Evolutionary conservation across 2,113 vertebrate genomes (phyloP).

Genomic region (Centropus unirufus): DNA sequence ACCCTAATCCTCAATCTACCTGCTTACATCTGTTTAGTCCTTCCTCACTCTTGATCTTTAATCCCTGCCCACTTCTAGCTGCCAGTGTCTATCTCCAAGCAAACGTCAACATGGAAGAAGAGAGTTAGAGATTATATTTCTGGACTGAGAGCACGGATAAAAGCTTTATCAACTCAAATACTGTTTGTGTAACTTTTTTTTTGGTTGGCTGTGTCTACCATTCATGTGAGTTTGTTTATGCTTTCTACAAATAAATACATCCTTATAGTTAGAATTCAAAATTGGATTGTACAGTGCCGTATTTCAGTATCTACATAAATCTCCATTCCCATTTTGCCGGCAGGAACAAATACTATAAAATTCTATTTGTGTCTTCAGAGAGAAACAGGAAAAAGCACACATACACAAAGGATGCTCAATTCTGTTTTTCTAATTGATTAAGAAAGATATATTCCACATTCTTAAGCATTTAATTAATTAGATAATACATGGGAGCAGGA

Average conservation of each 20-base stretch:
- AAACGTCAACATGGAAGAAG: neutral
- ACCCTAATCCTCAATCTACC: constrained; percentile 28
- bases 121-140: neutral
- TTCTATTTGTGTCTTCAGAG: neutral
- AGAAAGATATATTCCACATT: neutral
- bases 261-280: neutral
- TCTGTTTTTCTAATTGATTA: neutral
- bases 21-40: neutral
- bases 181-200: neutral
- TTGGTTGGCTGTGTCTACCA: neutral
- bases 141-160: neutral
- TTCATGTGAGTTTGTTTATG: neutral
- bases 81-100: neutral
- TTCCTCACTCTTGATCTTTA: neutral
- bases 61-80: constrained; percentile 10
- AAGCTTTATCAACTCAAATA: neutral
- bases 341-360: neutral
- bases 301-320: neutral
- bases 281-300: no score
- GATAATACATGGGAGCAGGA: neutral
- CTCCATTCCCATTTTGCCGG: neutral
- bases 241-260: neutral
- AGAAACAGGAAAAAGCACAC: neutral
- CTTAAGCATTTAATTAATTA: neutral
- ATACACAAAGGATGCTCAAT: neutral